These are phyloP conservation scores for Psettodes erumei DNA, from an alignment of 2,113 vertebrate genomes.

Conservation along the genomic window DNA sequence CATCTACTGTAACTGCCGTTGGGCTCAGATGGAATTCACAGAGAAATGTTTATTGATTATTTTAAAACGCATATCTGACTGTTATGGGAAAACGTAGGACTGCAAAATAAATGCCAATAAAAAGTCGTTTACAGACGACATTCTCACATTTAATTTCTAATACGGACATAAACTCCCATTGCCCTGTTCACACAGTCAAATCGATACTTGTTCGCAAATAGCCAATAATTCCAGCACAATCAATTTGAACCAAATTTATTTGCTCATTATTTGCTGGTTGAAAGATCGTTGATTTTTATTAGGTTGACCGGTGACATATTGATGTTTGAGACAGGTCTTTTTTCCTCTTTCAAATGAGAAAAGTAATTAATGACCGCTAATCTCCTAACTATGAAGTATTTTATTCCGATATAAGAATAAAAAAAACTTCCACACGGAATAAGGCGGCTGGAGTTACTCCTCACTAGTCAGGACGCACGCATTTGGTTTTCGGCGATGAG, in stretches of 20 bases:
- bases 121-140: not conserved
- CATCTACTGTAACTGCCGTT: not conserved
- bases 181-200: not conserved
- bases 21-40: not conserved
- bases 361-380: not conserved
- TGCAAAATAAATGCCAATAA: not conserved
- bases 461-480: conserved; percentile 16
- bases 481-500: not conserved
- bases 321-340: not conserved
- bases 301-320: not conserved
- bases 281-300: not conserved
- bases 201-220: not conserved
- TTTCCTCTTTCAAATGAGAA: not conserved
- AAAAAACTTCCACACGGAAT: not conserved
- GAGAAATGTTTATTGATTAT: not conserved
- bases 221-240: not conserved
- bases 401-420: not conserved
- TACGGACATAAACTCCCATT: not conserved
- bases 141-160: not conserved
- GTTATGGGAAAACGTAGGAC: not conserved
- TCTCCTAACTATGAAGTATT: not conserved
- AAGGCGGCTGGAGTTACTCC: conserved; percentile 1
- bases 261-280: not conserved
- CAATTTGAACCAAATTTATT: not conserved
- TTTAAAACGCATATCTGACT: not conserved